Percentiles rank a stretch among this genome's conserved stretches.
Evolutionary conservation across 2,888 invertebrate genomes (phyloP).

Genomic region (Megalurothrips usitatus): DNA sequence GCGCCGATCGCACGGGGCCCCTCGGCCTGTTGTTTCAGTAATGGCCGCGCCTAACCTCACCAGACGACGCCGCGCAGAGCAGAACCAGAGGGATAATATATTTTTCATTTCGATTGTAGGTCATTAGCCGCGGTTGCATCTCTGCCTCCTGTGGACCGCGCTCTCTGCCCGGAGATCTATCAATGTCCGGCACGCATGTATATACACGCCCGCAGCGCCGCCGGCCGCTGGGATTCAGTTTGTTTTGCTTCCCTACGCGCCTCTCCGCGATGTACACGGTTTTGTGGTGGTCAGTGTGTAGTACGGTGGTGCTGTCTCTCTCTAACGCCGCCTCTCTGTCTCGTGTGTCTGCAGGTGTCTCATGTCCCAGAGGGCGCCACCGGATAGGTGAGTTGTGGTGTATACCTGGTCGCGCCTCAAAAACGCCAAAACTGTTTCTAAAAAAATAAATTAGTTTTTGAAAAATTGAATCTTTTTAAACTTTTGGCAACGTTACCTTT

Average conservation of each 20-base stretch:
- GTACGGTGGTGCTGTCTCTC: too few species aligned
- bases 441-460: too few species aligned
- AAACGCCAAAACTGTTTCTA: too few species aligned
- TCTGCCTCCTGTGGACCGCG: neutral
- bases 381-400: constrained; percentile 41
- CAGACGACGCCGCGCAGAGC: neutral
- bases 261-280: too few species aligned
- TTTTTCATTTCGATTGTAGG: neutral
- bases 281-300: too few species aligned
- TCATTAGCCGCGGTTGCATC: neutral
- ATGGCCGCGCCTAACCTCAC: neutral
- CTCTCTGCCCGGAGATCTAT: neutral
- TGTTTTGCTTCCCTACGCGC: neutral
- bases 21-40: neutral
- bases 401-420: too few species aligned
- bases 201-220: neutral
- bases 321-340: constrained; percentile 34
- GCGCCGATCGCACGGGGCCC: neutral
- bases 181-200: neutral
- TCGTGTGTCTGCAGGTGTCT: constrained; percentile 43
- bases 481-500: too few species aligned
- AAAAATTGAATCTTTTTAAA: too few species aligned
- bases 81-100: neutral
- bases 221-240: neutral
- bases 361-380: constrained; percentile 42